These are phyloP conservation scores for Onychostoma macrolepis DNA, from an alignment of 2,113 vertebrate genomes.

Conservation along the genomic window DNA sequence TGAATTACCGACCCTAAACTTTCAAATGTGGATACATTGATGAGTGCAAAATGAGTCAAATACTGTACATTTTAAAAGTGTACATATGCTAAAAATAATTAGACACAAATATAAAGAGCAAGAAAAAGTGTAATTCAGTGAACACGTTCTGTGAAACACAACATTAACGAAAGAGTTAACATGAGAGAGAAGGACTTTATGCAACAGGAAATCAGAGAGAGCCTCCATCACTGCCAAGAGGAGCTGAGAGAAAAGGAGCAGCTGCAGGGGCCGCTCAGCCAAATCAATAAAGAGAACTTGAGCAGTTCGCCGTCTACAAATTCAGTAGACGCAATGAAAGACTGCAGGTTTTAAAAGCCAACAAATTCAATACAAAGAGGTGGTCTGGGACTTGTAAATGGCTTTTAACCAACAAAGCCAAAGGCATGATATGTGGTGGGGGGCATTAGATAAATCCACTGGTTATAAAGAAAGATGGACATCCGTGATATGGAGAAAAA, in stretches of 20 bases:
- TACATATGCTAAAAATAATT: neutral
- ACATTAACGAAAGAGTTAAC: conserved; percentile 38
- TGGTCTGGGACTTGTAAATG: conserved; percentile 60
- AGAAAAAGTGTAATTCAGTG: neutral
- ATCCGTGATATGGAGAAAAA: conserved; percentile 46
- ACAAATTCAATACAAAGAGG: conserved; percentile 65
- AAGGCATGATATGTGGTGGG: conserved; percentile 45
- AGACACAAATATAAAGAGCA: neutral
- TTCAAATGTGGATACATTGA: too few relatives aligned
- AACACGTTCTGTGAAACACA: neutral
- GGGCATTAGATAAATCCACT: conserved; percentile 46
- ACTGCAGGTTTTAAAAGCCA: conserved; percentile 66
- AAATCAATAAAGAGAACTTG: conserved; percentile 73
- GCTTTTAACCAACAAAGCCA: conserved; percentile 63
- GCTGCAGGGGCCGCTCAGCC: conserved; percentile 59
- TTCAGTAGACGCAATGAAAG: conserved; percentile 70
- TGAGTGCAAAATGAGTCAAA: neutral
- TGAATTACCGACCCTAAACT: too few relatives aligned
- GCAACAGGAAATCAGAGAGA: conserved; percentile 59
- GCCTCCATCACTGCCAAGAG: conserved; percentile 59
- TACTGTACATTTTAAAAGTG: neutral
- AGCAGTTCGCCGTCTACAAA: conserved; percentile 71
- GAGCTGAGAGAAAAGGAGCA: conserved; percentile 57
- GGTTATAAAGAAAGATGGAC: conserved; percentile 37
- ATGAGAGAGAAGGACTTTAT: conserved; percentile 49